A percentile compares a stretch with the other conserved stretches of the same genome.
These are phyloP conservation scores for Cephalopachus bancanus DNA, from an alignment of 2,797 vertebrate genomes.

Conservation along the genomic window DNA sequence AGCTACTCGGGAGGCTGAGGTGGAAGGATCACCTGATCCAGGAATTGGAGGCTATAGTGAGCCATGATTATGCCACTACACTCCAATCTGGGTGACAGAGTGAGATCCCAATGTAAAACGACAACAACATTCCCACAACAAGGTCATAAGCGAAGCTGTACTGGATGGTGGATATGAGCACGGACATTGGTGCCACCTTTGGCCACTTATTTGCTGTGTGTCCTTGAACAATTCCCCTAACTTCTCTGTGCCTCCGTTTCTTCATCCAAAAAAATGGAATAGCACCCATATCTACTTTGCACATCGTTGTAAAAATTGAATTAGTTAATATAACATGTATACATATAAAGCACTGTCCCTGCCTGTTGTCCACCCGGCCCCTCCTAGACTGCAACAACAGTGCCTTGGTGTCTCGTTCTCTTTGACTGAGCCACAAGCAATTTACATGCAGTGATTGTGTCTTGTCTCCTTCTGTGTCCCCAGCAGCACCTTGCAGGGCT, in stretches of 20 bases:
- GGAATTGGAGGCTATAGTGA: too few relatives aligned
- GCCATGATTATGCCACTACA: too few relatives aligned
- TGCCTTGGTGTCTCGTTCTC: neutral
- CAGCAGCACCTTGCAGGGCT: neutral
- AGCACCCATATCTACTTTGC: neutral
- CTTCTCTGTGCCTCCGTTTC: neutral
- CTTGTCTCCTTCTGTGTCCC: neutral
- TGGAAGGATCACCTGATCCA: too few relatives aligned
- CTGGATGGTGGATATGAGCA: accelerated
- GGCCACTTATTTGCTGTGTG: neutral
- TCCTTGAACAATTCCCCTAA: neutral
- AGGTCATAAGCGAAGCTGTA: neutral
- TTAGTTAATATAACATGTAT: neutral
- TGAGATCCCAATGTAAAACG: too few relatives aligned
- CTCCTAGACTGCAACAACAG: neutral
- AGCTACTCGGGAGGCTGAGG: too few relatives aligned
- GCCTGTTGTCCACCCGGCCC: neutral
- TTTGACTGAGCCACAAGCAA: neutral
- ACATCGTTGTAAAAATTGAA: neutral
- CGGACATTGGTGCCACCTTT: neutral
- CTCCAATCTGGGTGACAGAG: too few relatives aligned
- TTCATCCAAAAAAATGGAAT: neutral
- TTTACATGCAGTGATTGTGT: too few relatives aligned
- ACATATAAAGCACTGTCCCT: neutral
- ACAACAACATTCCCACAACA: neutral